phyloP scores from a whole-genome alignment of 1,140 invertebrate species.

The Thaumetopoea pityocampa region DNA sequence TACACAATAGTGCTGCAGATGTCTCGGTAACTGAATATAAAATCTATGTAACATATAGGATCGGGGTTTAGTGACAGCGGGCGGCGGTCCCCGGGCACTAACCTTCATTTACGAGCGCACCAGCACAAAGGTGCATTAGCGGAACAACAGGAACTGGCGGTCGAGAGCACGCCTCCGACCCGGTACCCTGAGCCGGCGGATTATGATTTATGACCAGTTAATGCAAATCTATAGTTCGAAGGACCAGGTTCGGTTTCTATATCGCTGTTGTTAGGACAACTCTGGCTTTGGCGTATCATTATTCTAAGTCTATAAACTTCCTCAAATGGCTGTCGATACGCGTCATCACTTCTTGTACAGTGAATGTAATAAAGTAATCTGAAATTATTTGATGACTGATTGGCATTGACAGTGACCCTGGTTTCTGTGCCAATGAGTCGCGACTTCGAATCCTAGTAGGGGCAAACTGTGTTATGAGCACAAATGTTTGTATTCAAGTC shows the following conservation, averaged over 20 bases:
- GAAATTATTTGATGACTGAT: neutral
- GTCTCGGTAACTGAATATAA: constrained; percentile 11
- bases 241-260: constrained; percentile 21
- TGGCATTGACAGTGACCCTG: no score
- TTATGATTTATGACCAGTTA: constrained; percentile 61
- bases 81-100: constrained; percentile 36
- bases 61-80: constrained; percentile 24
- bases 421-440: no score
- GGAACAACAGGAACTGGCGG: constrained; percentile 52
- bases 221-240: constrained; percentile 56
- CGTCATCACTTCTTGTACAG: no score
- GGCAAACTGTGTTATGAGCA: no score
- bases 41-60: constrained; percentile 7
- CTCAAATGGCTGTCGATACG: no score
- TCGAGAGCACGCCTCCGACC: constrained; percentile 32
- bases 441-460: no score
- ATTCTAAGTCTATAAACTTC: no score
- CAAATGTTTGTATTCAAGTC: no score
- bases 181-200: constrained; percentile 19
- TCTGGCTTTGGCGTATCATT: no score
- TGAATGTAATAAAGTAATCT: no score
- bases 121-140: constrained; percentile 55
- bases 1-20: constrained; percentile 2
- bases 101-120: constrained; percentile 45
- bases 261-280: constrained; percentile 26